Evolutionary conservation across 2,888 invertebrate species (phyloP).

Genomic region (Amorpha juglandis): DNA sequence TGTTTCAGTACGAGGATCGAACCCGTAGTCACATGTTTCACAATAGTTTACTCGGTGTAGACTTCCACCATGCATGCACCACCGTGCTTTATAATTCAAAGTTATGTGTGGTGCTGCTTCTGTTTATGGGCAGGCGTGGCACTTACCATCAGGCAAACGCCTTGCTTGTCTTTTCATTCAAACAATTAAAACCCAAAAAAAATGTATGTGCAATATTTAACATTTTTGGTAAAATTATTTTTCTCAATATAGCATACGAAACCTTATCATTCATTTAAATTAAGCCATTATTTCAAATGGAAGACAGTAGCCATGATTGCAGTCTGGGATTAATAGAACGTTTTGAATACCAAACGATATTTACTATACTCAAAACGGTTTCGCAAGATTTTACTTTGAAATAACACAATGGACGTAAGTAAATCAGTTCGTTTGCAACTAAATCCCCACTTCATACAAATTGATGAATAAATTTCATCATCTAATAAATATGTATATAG

Average conservation of each 20-base stretch:
- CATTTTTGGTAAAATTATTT: neutral
- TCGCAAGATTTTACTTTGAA: neutral
- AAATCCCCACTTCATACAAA: slow-evolving; percentile 13
- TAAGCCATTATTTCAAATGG: neutral
- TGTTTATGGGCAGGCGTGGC: too few relatives aligned
- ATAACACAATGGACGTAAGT: slow-evolving; percentile 10
- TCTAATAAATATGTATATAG: slow-evolving; percentile 7
- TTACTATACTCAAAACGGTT: neutral
- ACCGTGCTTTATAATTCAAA: too few relatives aligned
- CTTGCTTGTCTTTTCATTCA: too few relatives aligned
- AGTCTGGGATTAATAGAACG: neutral
- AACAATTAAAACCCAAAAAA: too few relatives aligned
- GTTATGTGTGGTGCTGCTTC: too few relatives aligned
- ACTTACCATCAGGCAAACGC: too few relatives aligned
- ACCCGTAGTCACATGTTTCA: too few relatives aligned
- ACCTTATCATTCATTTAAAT: neutral
- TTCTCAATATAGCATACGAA: neutral
- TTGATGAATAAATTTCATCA: slow-evolving; percentile 23
- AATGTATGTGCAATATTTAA: neutral
- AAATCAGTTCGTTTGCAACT: slow-evolving; percentile 16
- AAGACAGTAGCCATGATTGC: neutral
- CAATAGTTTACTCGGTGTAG: too few relatives aligned
- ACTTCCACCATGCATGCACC: too few relatives aligned
- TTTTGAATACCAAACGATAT: slow-evolving; percentile 11
- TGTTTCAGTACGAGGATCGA: too few relatives aligned